Percentiles rank a stretch among this genome's conserved stretches.
Conservation (phyloP, 2,888 invertebrate genomes). For the Leuctra nigra region DNA sequence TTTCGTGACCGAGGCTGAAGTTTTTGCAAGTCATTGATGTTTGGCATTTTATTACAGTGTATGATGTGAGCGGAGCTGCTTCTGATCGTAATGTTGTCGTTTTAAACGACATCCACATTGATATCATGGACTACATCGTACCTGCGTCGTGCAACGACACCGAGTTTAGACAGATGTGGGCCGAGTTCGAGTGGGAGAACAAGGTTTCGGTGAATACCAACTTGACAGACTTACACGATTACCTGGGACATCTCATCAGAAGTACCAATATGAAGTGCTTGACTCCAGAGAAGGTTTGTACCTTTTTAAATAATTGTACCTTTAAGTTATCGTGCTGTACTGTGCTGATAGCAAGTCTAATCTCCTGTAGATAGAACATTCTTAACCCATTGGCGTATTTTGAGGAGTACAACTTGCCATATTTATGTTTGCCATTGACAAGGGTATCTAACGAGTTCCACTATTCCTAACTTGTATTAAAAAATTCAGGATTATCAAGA, state of each 20-base stretch:
- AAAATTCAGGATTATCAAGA: too few species aligned
- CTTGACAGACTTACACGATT: conserved; percentile 86
- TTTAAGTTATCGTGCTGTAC: too few species aligned
- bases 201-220: conserved; percentile 95
- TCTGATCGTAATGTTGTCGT: conserved; percentile 96
- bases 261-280: conserved; percentile 99
- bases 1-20: too few species aligned
- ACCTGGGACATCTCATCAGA: conserved; percentile 82
- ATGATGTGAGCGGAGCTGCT: conserved; percentile 89
- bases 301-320: too few species aligned
- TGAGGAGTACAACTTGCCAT: too few species aligned
- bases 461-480: too few species aligned
- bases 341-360: too few species aligned
- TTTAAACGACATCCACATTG: conserved; percentile 97
- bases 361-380: too few species aligned
- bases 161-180: conserved; percentile 99
- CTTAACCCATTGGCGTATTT: too few species aligned
- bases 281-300: conserved; percentile 82
- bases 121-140: conserved; percentile 99
- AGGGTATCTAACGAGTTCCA: too few species aligned
- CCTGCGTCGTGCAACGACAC: conserved; percentile 90
- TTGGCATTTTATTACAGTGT: conserved; percentile 54
- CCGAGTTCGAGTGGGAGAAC: conserved; percentile 99
- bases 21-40: too few species aligned
- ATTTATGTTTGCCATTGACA: too few species aligned